Evolutionary conservation across 2,888 invertebrate genomes (phyloP).

Genomic region (Tenthredo mesomela): DNA sequence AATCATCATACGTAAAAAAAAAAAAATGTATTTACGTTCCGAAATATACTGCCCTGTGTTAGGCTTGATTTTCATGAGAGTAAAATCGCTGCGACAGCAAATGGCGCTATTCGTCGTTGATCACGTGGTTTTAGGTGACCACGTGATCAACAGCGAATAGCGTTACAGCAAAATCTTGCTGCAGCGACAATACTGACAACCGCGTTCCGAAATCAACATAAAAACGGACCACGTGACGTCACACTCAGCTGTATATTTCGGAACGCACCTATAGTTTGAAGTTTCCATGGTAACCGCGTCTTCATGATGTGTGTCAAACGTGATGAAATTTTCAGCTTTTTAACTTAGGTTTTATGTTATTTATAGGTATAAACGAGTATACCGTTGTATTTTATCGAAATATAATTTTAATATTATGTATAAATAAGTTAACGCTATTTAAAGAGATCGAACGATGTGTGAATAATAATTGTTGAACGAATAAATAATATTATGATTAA

Average conservation of each 20-base stretch:
- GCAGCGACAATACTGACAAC: too few species aligned
- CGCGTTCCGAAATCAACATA: too few species aligned
- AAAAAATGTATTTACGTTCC: background rate
- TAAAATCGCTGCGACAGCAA: too few species aligned
- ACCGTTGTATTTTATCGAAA: background rate
- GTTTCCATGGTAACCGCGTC: slow-evolving; percentile 44
- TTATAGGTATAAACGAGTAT: background rate
- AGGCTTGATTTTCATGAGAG: too few species aligned
- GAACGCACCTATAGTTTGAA: background rate
- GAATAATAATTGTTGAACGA: background rate
- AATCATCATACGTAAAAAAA: background rate
- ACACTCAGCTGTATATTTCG: too few species aligned
- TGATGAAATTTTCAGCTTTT: slow-evolving; percentile 3
- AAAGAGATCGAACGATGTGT: background rate
- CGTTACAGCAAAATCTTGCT: too few species aligned
- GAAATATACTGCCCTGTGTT: too few species aligned
- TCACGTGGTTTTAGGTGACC: too few species aligned
- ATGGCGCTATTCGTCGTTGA: too few species aligned
- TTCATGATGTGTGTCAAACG: background rate
- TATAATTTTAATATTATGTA: background rate
- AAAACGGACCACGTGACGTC: too few species aligned
- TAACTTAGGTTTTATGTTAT: background rate
- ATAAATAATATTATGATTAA: slow-evolving; percentile 60
- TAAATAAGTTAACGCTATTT: background rate
- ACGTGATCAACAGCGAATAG: too few species aligned